Evolutionary conservation across 2,888 invertebrate species (phyloP).

Genomic region (Argyresthia albistria): DNA sequence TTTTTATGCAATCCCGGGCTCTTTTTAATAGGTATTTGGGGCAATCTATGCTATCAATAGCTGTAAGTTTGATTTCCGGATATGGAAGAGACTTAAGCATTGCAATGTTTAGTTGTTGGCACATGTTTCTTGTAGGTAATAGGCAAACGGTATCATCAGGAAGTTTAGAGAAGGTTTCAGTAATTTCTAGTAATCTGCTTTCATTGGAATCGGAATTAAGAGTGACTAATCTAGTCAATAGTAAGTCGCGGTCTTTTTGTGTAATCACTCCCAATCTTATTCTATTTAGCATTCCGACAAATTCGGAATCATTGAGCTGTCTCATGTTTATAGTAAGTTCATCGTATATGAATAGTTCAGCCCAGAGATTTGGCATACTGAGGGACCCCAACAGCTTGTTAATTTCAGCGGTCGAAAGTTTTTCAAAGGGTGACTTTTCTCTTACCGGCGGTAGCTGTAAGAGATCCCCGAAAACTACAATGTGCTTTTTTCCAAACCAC

Average conservation of each 20-base stretch:
- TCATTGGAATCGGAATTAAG: slow-evolving; percentile 10
- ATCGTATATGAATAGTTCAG: slow-evolving; percentile 16
- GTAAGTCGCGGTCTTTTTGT: slow-evolving; percentile 14
- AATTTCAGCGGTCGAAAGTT: slow-evolving; percentile 15
- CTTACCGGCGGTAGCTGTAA: slow-evolving; percentile 25
- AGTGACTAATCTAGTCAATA: slow-evolving; percentile 13
- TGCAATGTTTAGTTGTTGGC: slow-evolving; percentile 20
- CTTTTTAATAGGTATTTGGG: too few relatives aligned
- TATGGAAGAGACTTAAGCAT: too few relatives aligned
- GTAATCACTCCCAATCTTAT: slow-evolving; percentile 15
- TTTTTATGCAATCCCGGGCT: too few relatives aligned
- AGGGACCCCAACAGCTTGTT: slow-evolving; percentile 18
- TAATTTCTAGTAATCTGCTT: slow-evolving; percentile 15
- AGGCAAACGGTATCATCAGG: slow-evolving; percentile 21
- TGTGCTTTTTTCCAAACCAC: slow-evolving; percentile 24
- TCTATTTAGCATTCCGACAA: slow-evolving; percentile 23
- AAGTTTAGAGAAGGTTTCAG: slow-evolving; percentile 13
- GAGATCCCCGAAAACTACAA: slow-evolving; percentile 26
- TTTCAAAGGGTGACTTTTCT: slow-evolving; percentile 19
- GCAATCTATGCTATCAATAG: too few relatives aligned
- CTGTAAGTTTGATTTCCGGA: too few relatives aligned
- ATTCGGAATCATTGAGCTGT: slow-evolving; percentile 14
- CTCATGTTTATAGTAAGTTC: slow-evolving; percentile 13
- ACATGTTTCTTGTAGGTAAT: slow-evolving; percentile 21
- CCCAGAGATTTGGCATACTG: slow-evolving; percentile 18